phyloP scores from a whole-genome alignment of 92 coral and sea anemone species.

The Scolanthus callimorphus region DNA sequence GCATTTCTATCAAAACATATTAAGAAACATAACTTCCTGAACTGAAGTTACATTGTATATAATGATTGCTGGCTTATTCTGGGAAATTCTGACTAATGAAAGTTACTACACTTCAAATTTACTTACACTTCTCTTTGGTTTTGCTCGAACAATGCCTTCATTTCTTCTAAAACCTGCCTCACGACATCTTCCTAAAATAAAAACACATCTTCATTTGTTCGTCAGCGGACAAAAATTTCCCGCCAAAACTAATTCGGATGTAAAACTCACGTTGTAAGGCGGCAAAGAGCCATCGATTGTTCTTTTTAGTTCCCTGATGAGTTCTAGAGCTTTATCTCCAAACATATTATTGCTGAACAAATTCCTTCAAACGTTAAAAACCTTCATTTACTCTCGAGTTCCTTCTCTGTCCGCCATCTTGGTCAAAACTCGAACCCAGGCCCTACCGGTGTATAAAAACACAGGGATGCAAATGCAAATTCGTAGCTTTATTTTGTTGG shows the following conservation, averaged over 20 bases:
- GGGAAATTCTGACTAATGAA: too few species aligned
- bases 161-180: slow-evolving; percentile 90
- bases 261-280: slow-evolving; percentile 81
- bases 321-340: slow-evolving; percentile 97
- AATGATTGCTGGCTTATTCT: background rate
- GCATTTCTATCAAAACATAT: slow-evolving; percentile 34
- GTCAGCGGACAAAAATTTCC: slow-evolving; percentile 9
- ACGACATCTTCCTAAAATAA: slow-evolving; percentile 77
- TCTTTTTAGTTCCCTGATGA: slow-evolving; percentile 88
- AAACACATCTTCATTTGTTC: background rate
- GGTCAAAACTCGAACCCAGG: too few species aligned
- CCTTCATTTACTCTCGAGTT: too few species aligned
- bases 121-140: slow-evolving; percentile 97
- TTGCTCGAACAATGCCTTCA: slow-evolving; percentile 93
- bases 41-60: background rate
- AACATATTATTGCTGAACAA: too few species aligned
- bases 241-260: slow-evolving; percentile 17
- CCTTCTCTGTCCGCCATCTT: too few species aligned
- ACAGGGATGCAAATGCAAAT: too few species aligned
- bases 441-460: too few species aligned
- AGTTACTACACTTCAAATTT: background rate
- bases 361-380: too few species aligned
- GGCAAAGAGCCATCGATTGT: slow-evolving; percentile 86
- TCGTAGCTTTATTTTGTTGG: too few species aligned
- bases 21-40: background rate